Base-by-base conservation (phyloP, 2,797 vertebrate species). In the Protonibea diacanthus region DNA sequence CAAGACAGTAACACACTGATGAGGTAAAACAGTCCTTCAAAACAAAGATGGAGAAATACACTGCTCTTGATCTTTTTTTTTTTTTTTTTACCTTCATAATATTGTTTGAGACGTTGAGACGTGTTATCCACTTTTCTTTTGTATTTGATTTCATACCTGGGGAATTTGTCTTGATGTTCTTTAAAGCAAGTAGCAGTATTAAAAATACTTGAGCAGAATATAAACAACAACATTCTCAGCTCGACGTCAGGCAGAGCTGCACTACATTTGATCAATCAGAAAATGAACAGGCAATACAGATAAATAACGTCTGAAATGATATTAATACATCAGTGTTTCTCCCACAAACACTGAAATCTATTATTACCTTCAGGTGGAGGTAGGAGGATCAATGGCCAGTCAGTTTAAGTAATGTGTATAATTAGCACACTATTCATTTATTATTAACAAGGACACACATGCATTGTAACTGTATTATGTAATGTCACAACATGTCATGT, bases 141-240 rank as follows among this genome's bases (percentile, higher is more conserved):
- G 12, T 62, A 45, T 55, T 69, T 48, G 8, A 53, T 74, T 73
- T 64, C 18, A 47, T 42, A 33, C 44, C 15, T 4, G 18, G 23
- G 10, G 20, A 58, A 33, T 59, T 64, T 49, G 33, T 47, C 44
- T 76, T 18, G 3, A 33, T 51, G 15, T 66, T 67, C 25, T 56
- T 63, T 11, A 52, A 7, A 57, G 42, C 21, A 57, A 23, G 23
- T 15, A 33, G 64, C 9, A 67, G 9, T n/a, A 44, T 44, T 60
- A 42, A 59, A 74, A 42, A 58, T 45, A 60, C 38, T 48, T 9
- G 17, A 17, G 60, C 66, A 71, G 62, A 60, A 44, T 66, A 71
- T 56, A 55, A 65, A 59, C 48, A 29, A 27, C 60, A 44, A n/a
- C 8, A 53, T 23, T 27, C 12, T 55, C 6, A 58, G 38, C 25